Evolutionary conservation across 2,888 invertebrate species (phyloP).

Genomic region (Ceriagrion tenellum): DNA sequence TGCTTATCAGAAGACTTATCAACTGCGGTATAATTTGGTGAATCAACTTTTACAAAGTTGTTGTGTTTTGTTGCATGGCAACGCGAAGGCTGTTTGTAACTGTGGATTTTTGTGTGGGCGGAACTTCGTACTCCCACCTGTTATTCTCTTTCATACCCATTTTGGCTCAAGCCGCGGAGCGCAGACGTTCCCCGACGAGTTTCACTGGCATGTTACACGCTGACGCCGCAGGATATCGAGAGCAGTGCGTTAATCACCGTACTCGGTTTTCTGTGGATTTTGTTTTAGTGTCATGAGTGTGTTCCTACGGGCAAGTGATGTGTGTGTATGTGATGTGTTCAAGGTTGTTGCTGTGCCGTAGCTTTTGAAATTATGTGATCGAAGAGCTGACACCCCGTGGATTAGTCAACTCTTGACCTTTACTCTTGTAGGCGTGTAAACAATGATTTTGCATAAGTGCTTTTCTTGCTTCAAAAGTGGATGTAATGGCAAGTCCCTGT

Average conservation of each 20-base stretch:
- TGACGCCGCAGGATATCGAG: background rate
- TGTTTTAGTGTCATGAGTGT: background rate
- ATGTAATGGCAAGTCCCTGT: constrained; percentile 40
- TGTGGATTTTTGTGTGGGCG: constrained; percentile 29
- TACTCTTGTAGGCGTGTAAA: constrained; percentile 7
- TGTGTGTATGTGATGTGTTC: background rate
- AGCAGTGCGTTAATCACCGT: background rate
- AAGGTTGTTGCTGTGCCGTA: background rate
- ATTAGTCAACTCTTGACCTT: background rate
- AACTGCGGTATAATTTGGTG: background rate
- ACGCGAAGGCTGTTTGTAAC: background rate
- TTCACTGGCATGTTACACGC: constrained; percentile 22
- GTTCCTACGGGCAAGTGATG: background rate
- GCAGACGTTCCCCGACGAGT: background rate
- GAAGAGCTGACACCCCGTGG: background rate
- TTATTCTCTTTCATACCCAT: background rate
- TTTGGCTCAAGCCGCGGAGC: background rate
- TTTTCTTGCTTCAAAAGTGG: background rate
- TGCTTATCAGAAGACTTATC: background rate
- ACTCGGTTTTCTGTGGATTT: background rate
- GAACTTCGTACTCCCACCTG: constrained; percentile 32
- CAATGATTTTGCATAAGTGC: constrained; percentile 23
- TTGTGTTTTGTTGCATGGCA: background rate
- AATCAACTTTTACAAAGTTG: background rate
- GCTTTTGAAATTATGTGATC: background rate